A percentile compares a stretch with the other conserved stretches of the same genome.
These are phyloP conservation scores for Eclectus roratus DNA, from an alignment of 2,113 vertebrate genomes.

Conservation along the genomic window DNA sequence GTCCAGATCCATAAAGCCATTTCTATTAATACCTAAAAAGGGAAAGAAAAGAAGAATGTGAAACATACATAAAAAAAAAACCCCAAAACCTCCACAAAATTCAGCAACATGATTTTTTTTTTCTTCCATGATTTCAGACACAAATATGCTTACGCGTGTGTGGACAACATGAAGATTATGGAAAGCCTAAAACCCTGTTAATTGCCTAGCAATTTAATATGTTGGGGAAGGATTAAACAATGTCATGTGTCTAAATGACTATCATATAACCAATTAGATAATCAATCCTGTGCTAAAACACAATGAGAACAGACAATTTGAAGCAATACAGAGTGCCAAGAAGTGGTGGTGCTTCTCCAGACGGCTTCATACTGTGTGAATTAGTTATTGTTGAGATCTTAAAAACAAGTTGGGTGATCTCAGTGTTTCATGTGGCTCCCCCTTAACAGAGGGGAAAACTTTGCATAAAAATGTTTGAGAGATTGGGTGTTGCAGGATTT, in stretches of 20 bases:
- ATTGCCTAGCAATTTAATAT: background rate
- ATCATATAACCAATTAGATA: background rate
- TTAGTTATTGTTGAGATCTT: background rate
- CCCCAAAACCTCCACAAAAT: background rate
- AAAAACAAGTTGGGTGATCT: background rate
- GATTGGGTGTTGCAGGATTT: background rate
- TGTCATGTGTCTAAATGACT: background rate
- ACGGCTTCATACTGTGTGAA: background rate
- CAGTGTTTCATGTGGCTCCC: background rate
- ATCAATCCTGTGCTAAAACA: background rate
- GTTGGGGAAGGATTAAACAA: background rate
- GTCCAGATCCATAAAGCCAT: constrained; percentile 75
- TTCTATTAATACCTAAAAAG: constrained; percentile 51
- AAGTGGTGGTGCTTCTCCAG: background rate
- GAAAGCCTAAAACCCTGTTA: background rate
- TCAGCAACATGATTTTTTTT: background rate
- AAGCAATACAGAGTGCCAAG: background rate
- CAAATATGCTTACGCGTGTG: background rate
- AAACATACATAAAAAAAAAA: background rate
- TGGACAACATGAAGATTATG: background rate
- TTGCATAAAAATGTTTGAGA: background rate
- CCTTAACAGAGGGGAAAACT: background rate
- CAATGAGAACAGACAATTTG: background rate
- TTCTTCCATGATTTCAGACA: background rate
- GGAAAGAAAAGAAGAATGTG: background rate